Evolutionary conservation across 2,888 invertebrate genomes (phyloP).

Genomic region (Xylota sylvarum): DNA sequence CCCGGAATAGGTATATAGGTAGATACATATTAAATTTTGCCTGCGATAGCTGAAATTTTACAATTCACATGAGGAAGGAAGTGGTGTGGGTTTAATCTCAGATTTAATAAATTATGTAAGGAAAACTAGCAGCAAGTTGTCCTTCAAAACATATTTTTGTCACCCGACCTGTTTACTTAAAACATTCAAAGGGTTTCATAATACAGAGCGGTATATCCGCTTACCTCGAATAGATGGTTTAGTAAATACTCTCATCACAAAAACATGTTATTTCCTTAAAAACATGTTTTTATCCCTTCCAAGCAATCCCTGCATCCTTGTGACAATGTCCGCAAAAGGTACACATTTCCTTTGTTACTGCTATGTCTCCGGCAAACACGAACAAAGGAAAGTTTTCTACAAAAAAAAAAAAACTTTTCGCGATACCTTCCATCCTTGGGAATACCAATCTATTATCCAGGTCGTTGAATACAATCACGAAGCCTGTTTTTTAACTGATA

Average conservation of each 20-base stretch:
- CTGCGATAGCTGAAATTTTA: too few species aligned
- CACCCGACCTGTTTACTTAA: too few species aligned
- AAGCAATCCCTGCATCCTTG: neutral
- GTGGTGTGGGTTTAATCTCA: too few species aligned
- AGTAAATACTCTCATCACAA: neutral
- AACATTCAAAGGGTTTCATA: too few species aligned
- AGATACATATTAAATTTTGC: too few species aligned
- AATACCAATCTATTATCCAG: neutral
- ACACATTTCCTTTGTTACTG: neutral
- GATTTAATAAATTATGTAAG: too few species aligned
- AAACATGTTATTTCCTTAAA: neutral
- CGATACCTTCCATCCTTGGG: neutral
- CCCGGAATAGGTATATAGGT: too few species aligned
- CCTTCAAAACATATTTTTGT: too few species aligned
- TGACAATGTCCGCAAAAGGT: neutral
- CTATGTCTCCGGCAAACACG: neutral
- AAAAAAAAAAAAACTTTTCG: neutral
- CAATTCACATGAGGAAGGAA: too few species aligned
- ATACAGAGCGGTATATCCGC: neutral
- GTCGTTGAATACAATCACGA: constrained; percentile 3
- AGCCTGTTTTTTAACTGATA: neutral
- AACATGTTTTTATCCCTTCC: neutral
- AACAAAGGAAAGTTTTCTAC: neutral
- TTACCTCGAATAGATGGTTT: neutral
- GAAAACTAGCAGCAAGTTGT: too few species aligned